phyloP scores from a whole-genome alignment of 1,140 invertebrate species.

The Bombyx mori region ASM3026992v2 NC_085126.1:3791001-3791500 shows the following conservation, averaged over 20 bases:
- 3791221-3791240: slow-evolving; percentile 18
- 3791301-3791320: slow-evolving; percentile 22
- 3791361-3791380: slow-evolving; percentile 10
- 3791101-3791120: slow-evolving; percentile 20
- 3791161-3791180: slow-evolving; percentile 17
- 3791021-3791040: slow-evolving; percentile 14
- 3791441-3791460: slow-evolving; percentile 9
- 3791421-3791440: no score
- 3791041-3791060: slow-evolving; percentile 11
- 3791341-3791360: slow-evolving; percentile 18
- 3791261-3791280: slow-evolving; percentile 19
- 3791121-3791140: slow-evolving; percentile 16
- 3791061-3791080: slow-evolving; percentile 23
- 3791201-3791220: slow-evolving; percentile 3
- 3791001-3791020: slow-evolving; percentile 8
- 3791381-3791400: neutral
- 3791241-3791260: slow-evolving; percentile 12
- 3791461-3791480: slow-evolving; percentile 15
- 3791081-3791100: slow-evolving; percentile 8
- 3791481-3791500: slow-evolving; percentile 11
- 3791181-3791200: slow-evolving; percentile 21
- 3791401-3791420: no score
- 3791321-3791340: slow-evolving; percentile 8
- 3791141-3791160: slow-evolving; percentile 16
- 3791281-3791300: slow-evolving; percentile 14